Percentiles rank a stretch among this genome's conserved stretches.
phyloP scores from a whole-genome alignment of 2,113 vertebrate species.

The Thomomys bottae region DNA sequence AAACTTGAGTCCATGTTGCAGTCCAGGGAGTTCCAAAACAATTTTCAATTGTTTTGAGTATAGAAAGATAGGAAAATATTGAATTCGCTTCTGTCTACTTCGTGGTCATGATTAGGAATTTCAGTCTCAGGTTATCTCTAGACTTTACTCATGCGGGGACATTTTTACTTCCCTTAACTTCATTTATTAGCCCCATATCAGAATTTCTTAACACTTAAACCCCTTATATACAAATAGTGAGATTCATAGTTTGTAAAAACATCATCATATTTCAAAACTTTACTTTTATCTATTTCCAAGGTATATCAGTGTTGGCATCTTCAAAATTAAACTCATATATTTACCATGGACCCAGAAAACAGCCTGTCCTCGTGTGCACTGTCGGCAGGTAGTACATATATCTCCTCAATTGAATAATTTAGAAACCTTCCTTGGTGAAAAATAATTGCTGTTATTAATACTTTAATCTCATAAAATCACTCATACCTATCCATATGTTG shows the following conservation, averaged over 20 bases:
- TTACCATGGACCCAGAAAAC: rapidly evolving
- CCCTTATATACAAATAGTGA: not conserved
- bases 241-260: not conserved
- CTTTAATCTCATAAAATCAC: not conserved
- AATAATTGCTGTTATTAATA: not conserved
- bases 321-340: not conserved
- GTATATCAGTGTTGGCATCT: not conserved
- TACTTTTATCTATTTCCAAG: not conserved
- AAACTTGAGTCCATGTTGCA: not conserved
- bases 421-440: not conserved
- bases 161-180: not conserved
- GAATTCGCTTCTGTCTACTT: not conserved
- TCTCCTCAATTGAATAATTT: not conserved
- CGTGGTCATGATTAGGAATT: not conserved
- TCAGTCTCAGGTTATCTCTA: not conserved
- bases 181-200: not conserved
- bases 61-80: not conserved
- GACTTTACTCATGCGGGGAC: not conserved
- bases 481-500: not conserved
- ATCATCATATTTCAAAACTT: not conserved
- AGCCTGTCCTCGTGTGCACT: not conserved
- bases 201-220: not conserved
- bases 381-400: not conserved
- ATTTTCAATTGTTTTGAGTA: not conserved
- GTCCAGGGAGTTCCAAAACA: not conserved